Evolutionary conservation across 1,140 invertebrate genomes (phyloP), one percentile per base, ranked within the genome.

Genomic region (Oppia nitens): DNA sequence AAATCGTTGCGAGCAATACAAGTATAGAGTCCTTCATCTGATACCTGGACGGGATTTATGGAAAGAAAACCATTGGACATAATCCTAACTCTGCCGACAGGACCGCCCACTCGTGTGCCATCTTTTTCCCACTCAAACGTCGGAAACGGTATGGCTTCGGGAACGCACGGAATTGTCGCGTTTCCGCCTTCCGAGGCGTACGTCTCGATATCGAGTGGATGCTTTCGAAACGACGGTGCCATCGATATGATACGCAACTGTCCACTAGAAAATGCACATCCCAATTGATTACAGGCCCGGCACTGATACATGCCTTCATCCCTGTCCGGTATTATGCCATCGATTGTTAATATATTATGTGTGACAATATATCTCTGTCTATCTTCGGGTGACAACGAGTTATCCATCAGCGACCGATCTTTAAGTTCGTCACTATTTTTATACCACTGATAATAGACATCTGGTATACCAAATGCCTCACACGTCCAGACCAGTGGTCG

Each of bases 221-320:
- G 75, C 71, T 96, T 96, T 63, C 83, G 83, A 70, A 97, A 97
- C 1, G 85, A 84, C 24, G 92, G 92, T 66, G 81, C 81, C 62
- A 96, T 77, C 25, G 84, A 81, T 27, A 92, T 75, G 50, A 97
- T 85, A 68, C 89, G 74, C 2, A 97, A 72, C 66, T 97, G 88
- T 0, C 83, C 91, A 11, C 89, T 87, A 0, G 87, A 90, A 70
- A 84, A 93, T 27, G 77, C 80, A 0, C 82, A 81, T 66, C 87
- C 91, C 4, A 94, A 74, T 56, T 88, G 83, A 77, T 97, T 98
- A 60, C 74, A 79, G 0, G 91, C 92, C 66, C 81, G 76, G 71
- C 94, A 98, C 66, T 96, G 91, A 71, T 90, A 97, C 87, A 95
- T 94, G n/a, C 84, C 92, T 59, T 83, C 79, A 74, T 98, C 92